Base-by-base conservation (phyloP, 2,888 invertebrate genomes). In the Polydrusus tereticollis region DNA sequence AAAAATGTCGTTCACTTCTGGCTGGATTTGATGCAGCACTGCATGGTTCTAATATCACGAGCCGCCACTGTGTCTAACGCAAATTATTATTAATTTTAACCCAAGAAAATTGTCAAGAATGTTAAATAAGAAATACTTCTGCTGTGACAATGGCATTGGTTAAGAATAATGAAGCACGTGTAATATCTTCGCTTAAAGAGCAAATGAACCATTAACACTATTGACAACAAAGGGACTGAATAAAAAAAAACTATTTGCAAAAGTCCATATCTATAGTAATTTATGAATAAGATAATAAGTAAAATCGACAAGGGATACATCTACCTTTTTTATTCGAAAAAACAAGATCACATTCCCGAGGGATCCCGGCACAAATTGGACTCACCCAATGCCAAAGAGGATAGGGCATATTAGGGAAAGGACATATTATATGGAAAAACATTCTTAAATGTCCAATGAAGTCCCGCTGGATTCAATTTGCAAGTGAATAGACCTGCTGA, bases 381-480 rank as follows among this genome's bases (percentile, higher is more conserved):
- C 29, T 29, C 52, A 29, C 29, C 52, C 52, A 29, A 55, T 16
- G 52, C 52, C 52, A 18, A 16, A 18, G 29, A 26, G 50, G 50
- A 26, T 14, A 29, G 29, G 29, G 26, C 21, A 21, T 12, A n/a
- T 36, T 36, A 36, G 36, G 36, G n/a, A 36, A 4, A 2, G n/a
- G 41, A 7, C 26, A 43, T 43, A 45, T 63, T 63, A 60, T 26
- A 60, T 45, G 41, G 63, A 12, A 47, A 50, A 47, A 29, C 50
- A 33, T 63, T 50, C 26, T 62, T 62, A 18, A 43, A 33, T 8
- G 50, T 63, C 63, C 33, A 20, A 20, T 50, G 20, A 63, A 6
- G 33, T 47, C 63, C 50, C 20, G 18, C n/a, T 18, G 47, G 47
- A 62, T 16, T 47, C 18, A 63, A 63, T 63, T 63, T 63, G 47